These are phyloP conservation scores for Amphipyra tragopoginis DNA, from an alignment of 2,888 invertebrate genomes.

Conservation along the genomic window DNA sequence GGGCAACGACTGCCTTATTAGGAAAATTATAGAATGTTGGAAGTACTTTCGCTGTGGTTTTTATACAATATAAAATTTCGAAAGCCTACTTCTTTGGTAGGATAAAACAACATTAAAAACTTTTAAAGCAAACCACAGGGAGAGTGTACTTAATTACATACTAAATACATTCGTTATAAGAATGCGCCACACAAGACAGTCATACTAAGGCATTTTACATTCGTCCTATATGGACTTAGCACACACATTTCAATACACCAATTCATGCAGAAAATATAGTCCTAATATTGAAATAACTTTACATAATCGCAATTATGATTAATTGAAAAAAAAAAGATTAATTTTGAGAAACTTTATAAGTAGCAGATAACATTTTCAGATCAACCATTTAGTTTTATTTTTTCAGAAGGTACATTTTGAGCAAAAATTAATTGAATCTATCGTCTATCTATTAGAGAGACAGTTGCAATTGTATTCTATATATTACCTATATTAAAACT, in stretches of 20 bases:
- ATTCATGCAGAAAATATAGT: too few relatives aligned
- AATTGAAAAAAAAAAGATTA: too few relatives aligned
- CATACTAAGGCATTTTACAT: constrained; percentile 60
- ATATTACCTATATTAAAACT: background rate
- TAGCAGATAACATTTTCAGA: too few relatives aligned
- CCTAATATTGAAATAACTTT: too few relatives aligned
- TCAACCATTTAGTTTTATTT: too few relatives aligned
- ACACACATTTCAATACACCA: constrained; percentile 23
- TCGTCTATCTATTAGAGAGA: constrained; percentile 26
- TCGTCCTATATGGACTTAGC: constrained; percentile 28
- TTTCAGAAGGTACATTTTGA: too few relatives aligned
- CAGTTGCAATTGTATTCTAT: constrained; percentile 23
- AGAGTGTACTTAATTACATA: constrained; percentile 66
- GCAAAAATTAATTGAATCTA: constrained; percentile 17
- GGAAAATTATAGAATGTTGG: constrained; percentile 70
- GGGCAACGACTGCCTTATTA: constrained; percentile 73
- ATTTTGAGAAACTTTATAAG: too few relatives aligned
- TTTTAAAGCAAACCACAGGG: constrained; percentile 72
- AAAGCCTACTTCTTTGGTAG: constrained; percentile 51
- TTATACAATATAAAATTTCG: constrained; percentile 39
- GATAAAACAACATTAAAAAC: constrained; percentile 37
- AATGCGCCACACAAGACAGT: constrained; percentile 69
- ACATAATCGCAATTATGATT: too few relatives aligned
- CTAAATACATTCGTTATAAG: constrained; percentile 64
- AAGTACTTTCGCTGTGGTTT: constrained; percentile 75